Conservation (phyloP, 2,888 invertebrate species). For the Ditylenchus weischeri region DNA sequence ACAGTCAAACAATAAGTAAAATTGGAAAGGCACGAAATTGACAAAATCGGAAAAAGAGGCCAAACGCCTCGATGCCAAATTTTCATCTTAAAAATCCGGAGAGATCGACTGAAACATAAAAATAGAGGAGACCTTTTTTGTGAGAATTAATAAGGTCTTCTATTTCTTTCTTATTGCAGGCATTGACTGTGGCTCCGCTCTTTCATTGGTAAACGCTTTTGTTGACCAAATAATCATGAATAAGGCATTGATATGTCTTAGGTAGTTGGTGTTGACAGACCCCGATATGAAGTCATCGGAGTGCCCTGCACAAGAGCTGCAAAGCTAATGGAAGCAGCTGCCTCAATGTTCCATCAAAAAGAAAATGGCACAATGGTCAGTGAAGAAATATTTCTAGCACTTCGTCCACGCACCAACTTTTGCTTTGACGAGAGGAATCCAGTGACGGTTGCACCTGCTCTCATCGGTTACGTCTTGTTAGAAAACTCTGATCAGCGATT, state of each 20-base stretch:
- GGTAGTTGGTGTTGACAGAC: slow-evolving; percentile 48
- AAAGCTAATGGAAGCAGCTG: slow-evolving; percentile 5
- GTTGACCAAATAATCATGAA: no score
- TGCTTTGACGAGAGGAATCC: slow-evolving; percentile 39
- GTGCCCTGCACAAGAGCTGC: slow-evolving; percentile 7
- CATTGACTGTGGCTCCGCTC: slow-evolving; percentile 48
- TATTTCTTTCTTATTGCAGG: background rate
- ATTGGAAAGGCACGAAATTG: no score
- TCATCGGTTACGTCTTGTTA: slow-evolving; percentile 35
- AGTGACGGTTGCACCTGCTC: slow-evolving; percentile 27
- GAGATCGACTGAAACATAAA: no score
- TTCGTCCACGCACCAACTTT: slow-evolving; percentile 49
- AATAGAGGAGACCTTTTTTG: no score
- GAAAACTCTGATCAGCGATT: slow-evolving; percentile 3
- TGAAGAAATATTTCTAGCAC: slow-evolving; percentile 53
- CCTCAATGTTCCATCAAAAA: slow-evolving; percentile 8
- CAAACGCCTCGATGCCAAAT: no score
- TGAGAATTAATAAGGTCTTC: no score
- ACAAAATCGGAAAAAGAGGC: no score
- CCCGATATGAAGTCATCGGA: slow-evolving; percentile 49
- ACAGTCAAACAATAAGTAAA: no score
- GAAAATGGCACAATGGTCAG: slow-evolving; percentile 34
- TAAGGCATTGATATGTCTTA: slow-evolving; percentile 34
- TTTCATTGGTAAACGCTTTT: no score
- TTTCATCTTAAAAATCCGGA: no score